Percentiles rank a stretch among this genome's conserved stretches.
phyloP scores from a whole-genome alignment of 2,113 vertebrate species.

The Nothobranchius furzeri region DNA sequence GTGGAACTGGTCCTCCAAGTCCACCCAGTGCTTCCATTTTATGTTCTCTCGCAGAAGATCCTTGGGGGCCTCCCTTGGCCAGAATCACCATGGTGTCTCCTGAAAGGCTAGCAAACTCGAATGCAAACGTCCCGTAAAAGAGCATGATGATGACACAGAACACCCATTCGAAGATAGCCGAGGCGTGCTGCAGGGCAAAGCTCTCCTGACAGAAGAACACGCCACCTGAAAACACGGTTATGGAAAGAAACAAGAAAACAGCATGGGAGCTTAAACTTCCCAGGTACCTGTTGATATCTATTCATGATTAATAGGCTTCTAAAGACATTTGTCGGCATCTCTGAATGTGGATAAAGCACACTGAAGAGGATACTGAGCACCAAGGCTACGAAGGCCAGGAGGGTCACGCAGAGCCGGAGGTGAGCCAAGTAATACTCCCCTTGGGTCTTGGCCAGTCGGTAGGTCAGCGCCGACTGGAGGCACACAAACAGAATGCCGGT shows the following conservation, averaged over 20 bases:
- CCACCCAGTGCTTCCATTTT: slow-evolving; percentile 67
- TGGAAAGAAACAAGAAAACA: slow-evolving; percentile 67
- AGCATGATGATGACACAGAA: slow-evolving; percentile 89
- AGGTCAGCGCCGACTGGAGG: slow-evolving; percentile 88
- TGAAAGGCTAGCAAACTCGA: slow-evolving; percentile 87
- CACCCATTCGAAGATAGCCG: slow-evolving; percentile 89
- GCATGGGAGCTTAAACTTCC: neutral
- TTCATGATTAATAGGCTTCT: too few relatives aligned
- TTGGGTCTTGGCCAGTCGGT: slow-evolving; percentile 87
- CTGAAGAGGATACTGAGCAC: slow-evolving; percentile 88
- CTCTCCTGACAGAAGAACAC: slow-evolving; percentile 91
- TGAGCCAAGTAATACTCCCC: slow-evolving; percentile 85
- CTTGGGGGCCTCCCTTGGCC: slow-evolving; percentile 68
- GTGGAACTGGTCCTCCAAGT: slow-evolving; percentile 49
- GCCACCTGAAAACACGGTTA: slow-evolving; percentile 80
- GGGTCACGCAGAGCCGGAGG: slow-evolving; percentile 82
- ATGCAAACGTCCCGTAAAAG: slow-evolving; percentile 89
- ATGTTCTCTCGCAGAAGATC: slow-evolving; percentile 62
- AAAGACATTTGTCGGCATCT: too few relatives aligned
- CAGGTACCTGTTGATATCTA: too few relatives aligned
- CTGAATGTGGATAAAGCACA: too few relatives aligned
- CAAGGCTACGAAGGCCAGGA: slow-evolving; percentile 83
- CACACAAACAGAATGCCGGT: slow-evolving; percentile 89
- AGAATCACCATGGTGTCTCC: slow-evolving; percentile 86
- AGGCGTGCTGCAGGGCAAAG: slow-evolving; percentile 85